A percentile compares a stretch with the other conserved stretches of the same genome.
Conservation (phyloP, 2,797 vertebrate genomes). For the Enteromius mattozi region DNA sequence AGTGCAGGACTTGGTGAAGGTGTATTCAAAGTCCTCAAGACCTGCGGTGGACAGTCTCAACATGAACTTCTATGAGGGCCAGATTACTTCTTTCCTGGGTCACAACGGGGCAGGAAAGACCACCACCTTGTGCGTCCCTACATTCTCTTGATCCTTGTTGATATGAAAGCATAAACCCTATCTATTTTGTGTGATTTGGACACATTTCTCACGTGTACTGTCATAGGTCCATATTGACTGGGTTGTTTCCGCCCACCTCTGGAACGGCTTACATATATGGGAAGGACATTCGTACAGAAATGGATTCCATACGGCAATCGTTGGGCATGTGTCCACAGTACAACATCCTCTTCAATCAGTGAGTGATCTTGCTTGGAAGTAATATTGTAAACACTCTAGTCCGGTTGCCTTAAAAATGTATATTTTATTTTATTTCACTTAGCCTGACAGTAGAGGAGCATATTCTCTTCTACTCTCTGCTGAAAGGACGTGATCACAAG, state of each 20-base stretch:
- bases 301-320: constrained; percentile 83
- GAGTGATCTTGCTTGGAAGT: constrained; percentile 64
- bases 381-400: not conserved
- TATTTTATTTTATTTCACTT: constrained; percentile 8
- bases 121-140: constrained; percentile 89
- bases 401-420: constrained; percentile 2
- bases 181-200: not conserved
- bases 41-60: constrained; percentile 89
- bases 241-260: constrained; percentile 90
- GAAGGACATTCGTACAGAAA: constrained; percentile 88
- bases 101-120: constrained; percentile 98
- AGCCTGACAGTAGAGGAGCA: constrained; percentile 97
- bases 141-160: not conserved
- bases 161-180: not conserved
- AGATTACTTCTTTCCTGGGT: constrained; percentile 96
- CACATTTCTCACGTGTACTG: not conserved
- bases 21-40: constrained; percentile 76
- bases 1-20: constrained; percentile 90
- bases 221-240: constrained; percentile 90
- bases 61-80: constrained; percentile 92
- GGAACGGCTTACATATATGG: constrained; percentile 90
- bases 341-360: constrained; percentile 96
- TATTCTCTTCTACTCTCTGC: constrained; percentile 91
- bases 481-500: constrained; percentile 86
- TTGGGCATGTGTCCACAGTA: constrained; percentile 95